Conservation (phyloP, 2,113 vertebrate genomes). For the Origma solitaria region DNA sequence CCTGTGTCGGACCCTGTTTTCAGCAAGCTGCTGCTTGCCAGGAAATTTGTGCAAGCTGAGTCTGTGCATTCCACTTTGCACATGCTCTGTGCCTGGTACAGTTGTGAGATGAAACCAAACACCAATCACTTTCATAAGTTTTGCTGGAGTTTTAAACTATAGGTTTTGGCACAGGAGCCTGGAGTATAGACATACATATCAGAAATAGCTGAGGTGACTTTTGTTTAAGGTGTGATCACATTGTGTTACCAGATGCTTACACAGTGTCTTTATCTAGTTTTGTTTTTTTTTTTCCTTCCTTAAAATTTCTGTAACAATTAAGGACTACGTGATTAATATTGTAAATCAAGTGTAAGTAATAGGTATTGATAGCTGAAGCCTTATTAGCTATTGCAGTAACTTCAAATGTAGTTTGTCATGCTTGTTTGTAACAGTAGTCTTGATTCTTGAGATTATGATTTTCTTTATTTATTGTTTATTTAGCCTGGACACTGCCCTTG, state of each 20-base stretch:
- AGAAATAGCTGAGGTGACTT: background rate
- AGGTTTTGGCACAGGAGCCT: background rate
- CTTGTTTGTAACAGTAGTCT: background rate
- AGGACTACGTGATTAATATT: background rate
- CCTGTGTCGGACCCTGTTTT: background rate
- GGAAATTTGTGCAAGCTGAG: background rate
- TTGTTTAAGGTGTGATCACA: background rate
- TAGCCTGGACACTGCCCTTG: background rate
- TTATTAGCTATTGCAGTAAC: background rate
- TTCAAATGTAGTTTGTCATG: background rate
- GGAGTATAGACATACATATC: rapidly evolving
- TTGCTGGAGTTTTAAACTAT: background rate
- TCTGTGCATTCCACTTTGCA: background rate
- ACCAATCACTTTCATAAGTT: background rate
- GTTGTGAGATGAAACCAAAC: background rate
- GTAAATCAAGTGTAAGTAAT: background rate
- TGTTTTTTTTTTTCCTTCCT: background rate
- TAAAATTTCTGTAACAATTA: background rate
- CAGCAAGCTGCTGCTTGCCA: background rate
- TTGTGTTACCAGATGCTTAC: background rate
- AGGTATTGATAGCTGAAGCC: background rate
- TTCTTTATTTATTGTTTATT: background rate
- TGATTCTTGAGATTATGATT: background rate
- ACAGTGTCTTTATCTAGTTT: background rate
- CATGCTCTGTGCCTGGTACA: background rate